Conservation (phyloP, 2,888 invertebrate species). For the Chironomus tentans region DNA sequence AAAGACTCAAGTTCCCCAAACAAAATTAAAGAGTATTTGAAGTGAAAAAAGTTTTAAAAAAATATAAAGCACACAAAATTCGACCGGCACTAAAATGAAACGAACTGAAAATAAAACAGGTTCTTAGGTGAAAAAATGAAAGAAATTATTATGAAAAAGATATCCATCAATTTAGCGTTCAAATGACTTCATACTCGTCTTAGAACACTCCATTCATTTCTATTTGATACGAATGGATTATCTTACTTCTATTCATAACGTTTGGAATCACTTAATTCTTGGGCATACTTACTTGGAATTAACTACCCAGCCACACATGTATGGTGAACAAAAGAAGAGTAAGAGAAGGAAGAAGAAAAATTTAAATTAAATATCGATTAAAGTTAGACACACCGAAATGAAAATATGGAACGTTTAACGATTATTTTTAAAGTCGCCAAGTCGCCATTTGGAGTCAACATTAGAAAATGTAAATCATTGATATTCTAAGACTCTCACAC, state of each 20-base stretch:
- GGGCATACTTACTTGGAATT: background rate
- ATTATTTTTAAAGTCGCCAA: background rate
- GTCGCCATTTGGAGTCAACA: background rate
- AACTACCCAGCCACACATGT: background rate
- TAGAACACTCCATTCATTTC: too few species aligned
- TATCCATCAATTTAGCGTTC: background rate
- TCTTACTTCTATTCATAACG: too few species aligned
- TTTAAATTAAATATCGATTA: constrained; percentile 20
- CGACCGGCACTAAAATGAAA: too few species aligned
- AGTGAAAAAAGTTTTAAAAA: too few species aligned
- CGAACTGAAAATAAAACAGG: constrained; percentile 1
- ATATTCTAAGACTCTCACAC: too few species aligned
- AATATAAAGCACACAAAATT: too few species aligned
- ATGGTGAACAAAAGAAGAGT: background rate
- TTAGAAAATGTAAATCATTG: too few species aligned
- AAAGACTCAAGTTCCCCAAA: too few species aligned
- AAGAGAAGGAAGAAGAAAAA: background rate
- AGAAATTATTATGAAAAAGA: background rate
- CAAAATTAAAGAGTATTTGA: too few species aligned
- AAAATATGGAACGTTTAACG: background rate
- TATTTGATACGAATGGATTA: too few species aligned
- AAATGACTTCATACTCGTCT: background rate
- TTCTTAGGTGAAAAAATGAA: background rate
- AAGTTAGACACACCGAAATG: background rate
- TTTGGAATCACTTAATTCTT: too few species aligned